Evolutionary conservation across 2,113 vertebrate genomes (phyloP).

Genomic region (Stigmatopora argus): DNA sequence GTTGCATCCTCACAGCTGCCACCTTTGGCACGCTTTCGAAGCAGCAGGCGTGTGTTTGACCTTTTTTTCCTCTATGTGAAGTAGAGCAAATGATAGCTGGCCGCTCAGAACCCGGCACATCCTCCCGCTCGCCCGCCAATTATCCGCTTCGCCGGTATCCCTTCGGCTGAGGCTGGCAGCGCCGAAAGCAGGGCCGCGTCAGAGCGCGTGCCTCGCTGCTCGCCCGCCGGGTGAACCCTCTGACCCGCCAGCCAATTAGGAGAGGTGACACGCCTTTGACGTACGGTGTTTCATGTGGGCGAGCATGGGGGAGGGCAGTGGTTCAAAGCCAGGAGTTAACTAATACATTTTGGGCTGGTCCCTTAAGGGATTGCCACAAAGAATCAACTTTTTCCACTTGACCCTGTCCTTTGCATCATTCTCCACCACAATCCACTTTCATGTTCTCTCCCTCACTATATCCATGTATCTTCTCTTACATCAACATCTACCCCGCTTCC

Average conservation of each 20-base stretch:
- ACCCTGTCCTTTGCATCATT: too few relatives aligned
- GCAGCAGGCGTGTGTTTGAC: background rate
- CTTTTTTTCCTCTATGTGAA: background rate
- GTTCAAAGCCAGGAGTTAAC: background rate
- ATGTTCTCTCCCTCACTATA: too few relatives aligned
- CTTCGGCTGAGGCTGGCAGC: background rate
- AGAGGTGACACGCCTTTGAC: slow-evolving; percentile 31
- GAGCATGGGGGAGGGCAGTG: background rate
- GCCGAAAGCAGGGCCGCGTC: slow-evolving; percentile 16
- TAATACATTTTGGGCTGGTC: too few relatives aligned
- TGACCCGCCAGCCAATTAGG: slow-evolving; percentile 39
- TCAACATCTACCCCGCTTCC: too few relatives aligned
- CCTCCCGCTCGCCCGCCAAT: slow-evolving; percentile 14
- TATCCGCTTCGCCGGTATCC: slow-evolving; percentile 8
- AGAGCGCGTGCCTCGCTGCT: slow-evolving; percentile 15
- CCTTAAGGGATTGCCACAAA: too few relatives aligned
- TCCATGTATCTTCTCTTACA: too few relatives aligned
- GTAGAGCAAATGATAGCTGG: background rate
- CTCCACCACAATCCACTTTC: too few relatives aligned
- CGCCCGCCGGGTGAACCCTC: slow-evolving; percentile 17
- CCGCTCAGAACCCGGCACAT: background rate
- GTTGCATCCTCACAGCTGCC: background rate
- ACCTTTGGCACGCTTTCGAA: background rate
- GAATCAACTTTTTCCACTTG: too few relatives aligned
- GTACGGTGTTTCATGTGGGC: slow-evolving; percentile 11